Evolutionary conservation across 2,797 vertebrate genomes (phyloP).

Genomic region (Cottoperca gobio): DNA sequence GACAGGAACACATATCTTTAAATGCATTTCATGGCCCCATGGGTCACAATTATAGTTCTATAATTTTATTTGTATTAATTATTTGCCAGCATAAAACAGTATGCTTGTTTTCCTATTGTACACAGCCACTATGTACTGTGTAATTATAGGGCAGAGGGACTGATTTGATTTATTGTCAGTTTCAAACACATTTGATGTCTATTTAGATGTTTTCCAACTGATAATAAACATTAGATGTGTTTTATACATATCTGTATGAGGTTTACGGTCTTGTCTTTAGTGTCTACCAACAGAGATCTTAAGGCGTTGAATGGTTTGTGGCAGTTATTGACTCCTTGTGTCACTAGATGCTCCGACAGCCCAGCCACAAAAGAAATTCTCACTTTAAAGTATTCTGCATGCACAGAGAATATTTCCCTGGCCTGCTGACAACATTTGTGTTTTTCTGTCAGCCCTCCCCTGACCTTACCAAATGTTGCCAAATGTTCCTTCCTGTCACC

Average conservation of each 20-base stretch:
- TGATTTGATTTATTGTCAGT: not conserved
- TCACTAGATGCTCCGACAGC: not conserved
- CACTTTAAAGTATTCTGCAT: not conserved
- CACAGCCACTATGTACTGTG: not conserved
- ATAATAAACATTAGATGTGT: not conserved
- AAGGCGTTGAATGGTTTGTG: not conserved
- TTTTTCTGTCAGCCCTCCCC: constrained; percentile 1
- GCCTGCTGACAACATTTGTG: not conserved
- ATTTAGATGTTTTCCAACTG: not conserved
- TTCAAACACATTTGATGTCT: not conserved
- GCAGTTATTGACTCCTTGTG: not conserved
- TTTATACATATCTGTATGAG: no score
- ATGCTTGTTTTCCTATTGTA: not conserved
- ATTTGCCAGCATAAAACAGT: not conserved
- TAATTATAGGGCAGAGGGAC: not conserved
- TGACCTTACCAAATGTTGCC: not conserved
- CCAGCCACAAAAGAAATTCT: constrained; percentile 6
- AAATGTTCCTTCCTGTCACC: constrained; percentile 1
- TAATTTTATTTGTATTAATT: not conserved
- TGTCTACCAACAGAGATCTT: not conserved
- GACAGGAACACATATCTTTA: not conserved
- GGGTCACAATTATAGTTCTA: not conserved
- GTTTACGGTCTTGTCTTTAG: not conserved
- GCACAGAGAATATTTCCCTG: not conserved
- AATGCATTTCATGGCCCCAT: not conserved